Base-by-base conservation (phyloP, 2,113 vertebrate species). In the Ceyx melanurus region DNA sequence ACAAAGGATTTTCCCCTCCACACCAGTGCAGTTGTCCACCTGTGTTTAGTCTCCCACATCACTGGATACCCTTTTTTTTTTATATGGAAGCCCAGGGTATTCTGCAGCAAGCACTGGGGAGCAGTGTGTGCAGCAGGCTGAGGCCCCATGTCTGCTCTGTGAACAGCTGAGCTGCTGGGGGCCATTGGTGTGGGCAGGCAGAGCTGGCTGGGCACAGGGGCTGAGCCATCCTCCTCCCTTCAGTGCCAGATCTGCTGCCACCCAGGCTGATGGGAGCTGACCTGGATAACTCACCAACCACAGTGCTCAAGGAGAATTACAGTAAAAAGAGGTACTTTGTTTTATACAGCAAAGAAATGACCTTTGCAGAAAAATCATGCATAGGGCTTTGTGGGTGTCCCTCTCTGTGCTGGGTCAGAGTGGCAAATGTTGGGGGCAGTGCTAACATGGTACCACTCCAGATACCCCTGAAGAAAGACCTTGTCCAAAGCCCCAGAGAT, bases 391-490 rank as follows among this genome's bases (percentile, higher is more conserved):
- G 26, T 61, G 46, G 42, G 42, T n/a, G 76, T 82, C 21, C 8
- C 5, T 15, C 15, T 13, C 31, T 82, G 28, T 29, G 7, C 40
- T 51, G 70, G n/a, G 33, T 33, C 26, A 58, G 37, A 13, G 7
- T 42, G 22, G 5, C 1, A 0, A 58, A 23, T 26, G 22, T 1
- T 50, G 33, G 20, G n/a, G 6, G 3, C 31, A 31, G 45, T 29
- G 26, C 23, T 40, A n/a, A 17, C 70, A 7, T 9, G 26, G 28
- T 66, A 51, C 33, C 25, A 26, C 35, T 71, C 21, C 68, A 67
- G 56, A 43, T 75, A 26, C 1, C 2, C 4, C n/a, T 54, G 28
- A 62, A 83, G 21, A 53, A 71, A 42, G n/a, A 85, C 20, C 37
- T 70, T 81, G 25, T 64, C 57, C 26, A 75, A 86, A 84, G 53